Evolutionary conservation across 2,113 vertebrate genomes (phyloP), one percentile per base, ranked within the genome.

Genomic region (Sitta europaea): DNA sequence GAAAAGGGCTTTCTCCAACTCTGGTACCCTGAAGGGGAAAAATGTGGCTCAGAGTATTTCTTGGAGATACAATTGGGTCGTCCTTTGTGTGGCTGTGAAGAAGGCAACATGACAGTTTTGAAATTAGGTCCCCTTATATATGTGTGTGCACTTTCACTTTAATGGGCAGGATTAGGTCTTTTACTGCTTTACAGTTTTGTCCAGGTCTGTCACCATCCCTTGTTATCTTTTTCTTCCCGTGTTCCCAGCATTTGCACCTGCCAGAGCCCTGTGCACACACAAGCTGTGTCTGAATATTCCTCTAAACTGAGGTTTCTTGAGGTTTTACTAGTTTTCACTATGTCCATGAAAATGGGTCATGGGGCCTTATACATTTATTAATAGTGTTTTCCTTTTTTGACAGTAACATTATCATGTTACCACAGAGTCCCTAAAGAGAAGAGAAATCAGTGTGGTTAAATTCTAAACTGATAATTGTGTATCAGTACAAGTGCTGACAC

Each of bases 231-330:
- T 40, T 43, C 42, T 25, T 78, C n/a, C 15, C 10, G 14, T 40
- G 13, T 40, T 21, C 40, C 51, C 40, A 76, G 3, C 3, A 18
- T 38, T 29, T 68, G 6, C 47, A 35, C 12, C 21, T 73, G 65
- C 23, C 25, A 62, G 38, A 58, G 20, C 4, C 1, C 28, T 54
- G 1, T 6, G 20, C 12, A 16, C 9, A 5, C 19, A 10, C 23
- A 17, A 83, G 5, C 8, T 0, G 0, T 40, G 59, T 40, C 4
- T 51, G 15, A 27, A 61, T 12, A 10, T 19, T 84, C 21, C 29
- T 61, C 35, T 65, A 68, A 54, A 29, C 2, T 55, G 11, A 27
- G 43, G 6, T 45, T 22, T 72, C 15, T 63, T 27, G 42, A 51
- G 47, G 10, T 70, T 25, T 78, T 74, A n/a, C 10, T 31, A 36